Base-by-base conservation (phyloP, 2,113 vertebrate genomes). In the Herpetotheres cachinnans region DNA sequence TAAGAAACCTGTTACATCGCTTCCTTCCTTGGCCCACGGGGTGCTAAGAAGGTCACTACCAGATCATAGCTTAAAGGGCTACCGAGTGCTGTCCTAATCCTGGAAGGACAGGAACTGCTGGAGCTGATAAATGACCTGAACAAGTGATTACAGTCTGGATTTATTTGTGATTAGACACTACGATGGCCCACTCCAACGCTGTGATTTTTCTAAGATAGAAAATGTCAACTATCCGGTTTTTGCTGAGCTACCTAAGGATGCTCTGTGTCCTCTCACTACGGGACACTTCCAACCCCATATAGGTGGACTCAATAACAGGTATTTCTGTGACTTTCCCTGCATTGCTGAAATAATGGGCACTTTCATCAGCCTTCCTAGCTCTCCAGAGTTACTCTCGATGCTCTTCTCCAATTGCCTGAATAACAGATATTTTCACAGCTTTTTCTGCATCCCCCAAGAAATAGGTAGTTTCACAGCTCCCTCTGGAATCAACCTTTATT, bases 11-110 rank as follows among this genome's bases (percentile, higher is more conserved):
- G 17, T 93, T 61, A 93, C 56, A 77, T 65, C 27, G 8, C 81
- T 95, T 95, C 93, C 89, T 96, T 38, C 95, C 89, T 49, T 27
- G 58, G 73, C 81, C 90, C 79, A 21, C 17, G 0, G 82, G 69
- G n/a, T 69, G 82, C 76, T 97, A 93, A 97, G 92, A 82, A 96
- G 95, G 91, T 96, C 96, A 95, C 62, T 29, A 54, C 36, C 66
- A 93, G 86, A 61, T 29, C 1, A 1, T 0, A 32, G 95, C 93
- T 97, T 96, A 90, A 78, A 56, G 83, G 26, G 93, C 63, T 14
- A 15, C 66, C 2, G 5, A 77, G 78, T 38, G 49, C 50, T n/a
- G 6, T 46, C 78, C 84, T 97, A 97, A 98, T 97, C 84, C 92
- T 34, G 81, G 67, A 56, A 65, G 85, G 89, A 86, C 94, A 90